Conservation (phyloP, 1,140 invertebrate species). For the Monomorium pharaonis region DNA sequence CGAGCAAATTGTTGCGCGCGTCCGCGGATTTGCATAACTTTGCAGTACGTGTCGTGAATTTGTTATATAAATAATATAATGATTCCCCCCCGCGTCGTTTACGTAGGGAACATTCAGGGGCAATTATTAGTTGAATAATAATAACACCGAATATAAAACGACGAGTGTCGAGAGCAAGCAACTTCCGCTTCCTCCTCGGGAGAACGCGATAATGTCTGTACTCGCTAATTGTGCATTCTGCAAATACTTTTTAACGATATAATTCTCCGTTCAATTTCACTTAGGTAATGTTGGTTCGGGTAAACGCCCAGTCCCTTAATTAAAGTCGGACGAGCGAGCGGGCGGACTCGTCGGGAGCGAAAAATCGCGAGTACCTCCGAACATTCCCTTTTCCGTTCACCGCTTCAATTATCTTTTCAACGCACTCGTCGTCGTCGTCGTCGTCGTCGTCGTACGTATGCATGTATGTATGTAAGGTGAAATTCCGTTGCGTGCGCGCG, state of each 20-base stretch:
- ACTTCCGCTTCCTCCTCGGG: not conserved
- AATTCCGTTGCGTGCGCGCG: conserved; percentile 31
- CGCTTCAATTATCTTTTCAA: conserved; percentile 53
- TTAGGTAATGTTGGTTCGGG: not conserved
- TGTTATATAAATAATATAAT: not conserved
- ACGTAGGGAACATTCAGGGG: not conserved
- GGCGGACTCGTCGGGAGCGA: no score
- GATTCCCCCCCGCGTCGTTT: not conserved
- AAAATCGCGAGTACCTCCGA: not conserved
- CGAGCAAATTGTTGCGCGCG: not conserved
- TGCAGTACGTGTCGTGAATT: not conserved
- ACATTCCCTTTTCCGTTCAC: not conserved
- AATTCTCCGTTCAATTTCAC: not conserved
- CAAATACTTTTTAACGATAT: conserved; percentile 3
- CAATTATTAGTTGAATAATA: not conserved
- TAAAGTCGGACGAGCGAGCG: not conserved
- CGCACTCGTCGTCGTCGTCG: not conserved
- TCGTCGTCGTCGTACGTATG: no score
- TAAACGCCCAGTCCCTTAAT: not conserved
- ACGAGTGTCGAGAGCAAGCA: not conserved
- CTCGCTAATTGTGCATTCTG: not conserved
- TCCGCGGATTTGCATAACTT: not conserved
- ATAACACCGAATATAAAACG: not conserved
- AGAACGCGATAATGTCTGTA: not conserved
- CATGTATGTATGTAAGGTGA: conserved; percentile 54